These are phyloP conservation scores for Adrianichthys oophorus DNA, from an alignment of 2,797 vertebrate genomes.

Conservation along the genomic window DNA sequence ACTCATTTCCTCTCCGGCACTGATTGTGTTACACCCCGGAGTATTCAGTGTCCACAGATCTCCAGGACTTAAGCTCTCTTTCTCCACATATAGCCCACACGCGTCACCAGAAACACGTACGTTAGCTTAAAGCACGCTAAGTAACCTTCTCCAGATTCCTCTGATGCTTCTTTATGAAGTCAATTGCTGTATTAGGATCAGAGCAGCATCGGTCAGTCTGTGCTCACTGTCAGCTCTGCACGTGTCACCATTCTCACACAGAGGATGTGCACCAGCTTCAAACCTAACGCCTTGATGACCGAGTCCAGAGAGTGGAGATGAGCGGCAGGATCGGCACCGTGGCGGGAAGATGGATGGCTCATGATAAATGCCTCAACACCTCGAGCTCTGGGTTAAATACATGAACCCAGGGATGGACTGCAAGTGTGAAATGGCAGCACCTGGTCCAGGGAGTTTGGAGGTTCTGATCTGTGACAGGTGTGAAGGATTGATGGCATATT, in stretches of 20 bases:
- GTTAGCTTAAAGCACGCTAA: constrained; percentile 47
- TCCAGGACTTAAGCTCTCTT: constrained; percentile 18
- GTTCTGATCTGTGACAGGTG: constrained; percentile 62
- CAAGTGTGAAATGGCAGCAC: constrained; percentile 59
- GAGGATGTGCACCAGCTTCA: constrained; percentile 19
- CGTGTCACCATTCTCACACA: constrained; percentile 43
- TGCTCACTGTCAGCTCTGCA: constrained; percentile 41
- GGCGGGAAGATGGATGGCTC: constrained; percentile 34
- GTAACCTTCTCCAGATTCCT: constrained; percentile 53
- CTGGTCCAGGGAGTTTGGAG: constrained; percentile 37
- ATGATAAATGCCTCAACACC: constrained; percentile 34
- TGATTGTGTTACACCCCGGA: constrained; percentile 24
- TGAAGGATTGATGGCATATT: constrained; percentile 45
- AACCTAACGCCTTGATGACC: constrained; percentile 32
- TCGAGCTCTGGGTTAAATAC: constrained; percentile 36
- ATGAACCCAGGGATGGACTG: constrained; percentile 41
- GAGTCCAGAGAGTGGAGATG: constrained; percentile 46
- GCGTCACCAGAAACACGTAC: constrained; percentile 45
- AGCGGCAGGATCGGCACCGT: constrained; percentile 51
- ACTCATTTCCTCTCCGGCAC: constrained; percentile 47
- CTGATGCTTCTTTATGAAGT: constrained; percentile 57
- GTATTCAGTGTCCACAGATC: constrained; percentile 56
- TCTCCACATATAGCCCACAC: constrained; percentile 31
- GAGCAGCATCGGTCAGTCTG: constrained; percentile 61
- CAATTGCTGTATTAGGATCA: constrained; percentile 43